Evolutionary conservation across 2,888 invertebrate genomes (phyloP).

Genomic region (Temnothorax rugatulus): DNA sequence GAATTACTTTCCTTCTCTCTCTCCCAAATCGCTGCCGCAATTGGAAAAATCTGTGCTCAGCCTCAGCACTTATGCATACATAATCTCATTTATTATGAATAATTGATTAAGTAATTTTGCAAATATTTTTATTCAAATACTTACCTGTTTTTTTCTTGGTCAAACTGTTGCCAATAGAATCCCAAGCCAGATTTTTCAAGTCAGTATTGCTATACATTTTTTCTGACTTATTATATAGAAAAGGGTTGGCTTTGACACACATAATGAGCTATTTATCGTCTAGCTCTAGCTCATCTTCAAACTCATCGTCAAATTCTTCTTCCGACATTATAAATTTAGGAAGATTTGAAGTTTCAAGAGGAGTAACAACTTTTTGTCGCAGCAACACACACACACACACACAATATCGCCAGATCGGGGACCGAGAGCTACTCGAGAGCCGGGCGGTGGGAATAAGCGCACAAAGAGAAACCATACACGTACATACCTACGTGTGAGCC

Average conservation of each 20-base stretch:
- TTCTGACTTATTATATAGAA: neutral
- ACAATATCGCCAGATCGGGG: too few species aligned
- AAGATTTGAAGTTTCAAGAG: neutral
- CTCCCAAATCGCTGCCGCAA: neutral
- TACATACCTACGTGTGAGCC: too few species aligned
- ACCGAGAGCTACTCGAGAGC: too few species aligned
- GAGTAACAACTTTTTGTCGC: too few species aligned
- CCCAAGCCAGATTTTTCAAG: neutral
- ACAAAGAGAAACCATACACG: too few species aligned
- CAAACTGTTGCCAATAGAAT: neutral
- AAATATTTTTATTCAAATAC: neutral
- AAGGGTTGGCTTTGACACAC: neutral
- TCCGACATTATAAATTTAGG: neutral
- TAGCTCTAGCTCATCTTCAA: neutral
- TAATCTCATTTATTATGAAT: neutral
- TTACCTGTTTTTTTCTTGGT: neutral
- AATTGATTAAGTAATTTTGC: neutral
- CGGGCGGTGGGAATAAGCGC: too few species aligned
- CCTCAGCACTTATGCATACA: neutral
- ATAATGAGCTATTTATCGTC: conserved; percentile 1
- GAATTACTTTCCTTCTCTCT: neutral
- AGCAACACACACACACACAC: too few species aligned
- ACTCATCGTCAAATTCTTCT: neutral
- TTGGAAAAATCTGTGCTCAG: neutral
- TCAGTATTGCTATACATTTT: neutral